phyloP scores from a whole-genome alignment of 2,113 vertebrate genomes.

The Seriola aureovittata region DNA sequence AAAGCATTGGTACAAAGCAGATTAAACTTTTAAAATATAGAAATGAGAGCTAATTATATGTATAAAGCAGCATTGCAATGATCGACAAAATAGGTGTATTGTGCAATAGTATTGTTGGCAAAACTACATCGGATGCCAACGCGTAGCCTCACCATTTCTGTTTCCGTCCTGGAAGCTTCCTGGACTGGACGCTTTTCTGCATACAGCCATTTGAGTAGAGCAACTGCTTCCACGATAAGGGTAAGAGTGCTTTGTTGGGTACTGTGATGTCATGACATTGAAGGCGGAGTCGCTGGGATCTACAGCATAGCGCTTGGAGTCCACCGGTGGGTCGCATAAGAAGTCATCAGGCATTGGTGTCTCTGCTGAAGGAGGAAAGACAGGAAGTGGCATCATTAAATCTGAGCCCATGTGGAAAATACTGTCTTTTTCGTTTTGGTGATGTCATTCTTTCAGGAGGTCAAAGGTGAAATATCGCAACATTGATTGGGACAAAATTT shows the following conservation, averaged over 20 bases:
- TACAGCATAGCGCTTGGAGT: conserved; percentile 84
- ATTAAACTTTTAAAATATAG: background rate
- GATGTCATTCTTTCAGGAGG: background rate
- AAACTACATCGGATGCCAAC: background rate
- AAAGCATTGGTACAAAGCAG: no score
- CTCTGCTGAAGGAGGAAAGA: conserved; percentile 79
- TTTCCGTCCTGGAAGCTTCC: conserved; percentile 88
- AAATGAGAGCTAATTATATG: no score
- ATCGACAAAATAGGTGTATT: background rate
- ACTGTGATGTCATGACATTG: conserved; percentile 82
- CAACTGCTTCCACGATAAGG: conserved; percentile 84
- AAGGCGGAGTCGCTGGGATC: conserved; percentile 87
- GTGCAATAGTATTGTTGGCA: background rate
- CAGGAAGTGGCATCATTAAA: conserved; percentile 14
- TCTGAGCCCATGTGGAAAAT: background rate
- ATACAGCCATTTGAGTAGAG: conserved; percentile 75
- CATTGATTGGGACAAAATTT: no score
- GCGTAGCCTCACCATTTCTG: conserved; percentile 88
- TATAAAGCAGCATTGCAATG: no score
- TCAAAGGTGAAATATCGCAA: no score
- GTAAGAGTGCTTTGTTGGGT: conserved; percentile 79
- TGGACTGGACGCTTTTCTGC: conserved; percentile 88
- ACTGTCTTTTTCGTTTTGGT: background rate
- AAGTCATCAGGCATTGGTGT: conserved; percentile 88
- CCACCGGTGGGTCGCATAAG: conserved; percentile 80